A percentile compares a stretch with the other conserved stretches of the same genome.
phyloP scores from a whole-genome alignment of 2,888 invertebrate species.

The Machimus rusticus region DNA sequence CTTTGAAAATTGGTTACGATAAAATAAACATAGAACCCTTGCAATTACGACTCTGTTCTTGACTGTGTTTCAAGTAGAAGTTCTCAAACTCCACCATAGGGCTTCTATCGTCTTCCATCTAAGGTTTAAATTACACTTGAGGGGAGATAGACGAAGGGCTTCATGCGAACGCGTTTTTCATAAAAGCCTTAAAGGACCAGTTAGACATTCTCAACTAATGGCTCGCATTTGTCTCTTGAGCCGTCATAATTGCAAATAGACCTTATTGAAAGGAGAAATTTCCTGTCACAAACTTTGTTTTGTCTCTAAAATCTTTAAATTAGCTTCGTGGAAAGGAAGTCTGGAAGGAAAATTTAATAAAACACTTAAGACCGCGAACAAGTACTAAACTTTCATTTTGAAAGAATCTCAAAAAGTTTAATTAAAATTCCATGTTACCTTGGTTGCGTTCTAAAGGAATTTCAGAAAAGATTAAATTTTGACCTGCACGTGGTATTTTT shows the following conservation, averaged over 20 bases:
- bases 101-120: not conserved
- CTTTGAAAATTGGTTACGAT: not conserved
- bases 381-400: not conserved
- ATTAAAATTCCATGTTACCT: not conserved
- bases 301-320: not conserved
- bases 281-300: not conserved
- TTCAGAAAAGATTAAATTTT: not conserved
- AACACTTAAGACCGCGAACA: not conserved
- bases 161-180: not conserved
- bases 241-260: not conserved
- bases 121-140: not conserved
- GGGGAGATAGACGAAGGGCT: not conserved
- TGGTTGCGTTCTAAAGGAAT: not conserved
- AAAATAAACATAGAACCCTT: not conserved
- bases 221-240: not conserved
- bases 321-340: not conserved
- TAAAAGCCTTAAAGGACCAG: not conserved
- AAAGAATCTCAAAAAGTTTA: not conserved
- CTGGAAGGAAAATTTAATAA: not conserved
- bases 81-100: not conserved
- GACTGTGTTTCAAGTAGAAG: not conserved
- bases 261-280: not conserved
- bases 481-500: not conserved
- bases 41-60: not conserved
- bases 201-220: not conserved